Evolutionary conservation across 2,888 invertebrate species (phyloP), one percentile per base, ranked within the genome.

Genomic region (Theodoxus fluviatilis): DNA sequence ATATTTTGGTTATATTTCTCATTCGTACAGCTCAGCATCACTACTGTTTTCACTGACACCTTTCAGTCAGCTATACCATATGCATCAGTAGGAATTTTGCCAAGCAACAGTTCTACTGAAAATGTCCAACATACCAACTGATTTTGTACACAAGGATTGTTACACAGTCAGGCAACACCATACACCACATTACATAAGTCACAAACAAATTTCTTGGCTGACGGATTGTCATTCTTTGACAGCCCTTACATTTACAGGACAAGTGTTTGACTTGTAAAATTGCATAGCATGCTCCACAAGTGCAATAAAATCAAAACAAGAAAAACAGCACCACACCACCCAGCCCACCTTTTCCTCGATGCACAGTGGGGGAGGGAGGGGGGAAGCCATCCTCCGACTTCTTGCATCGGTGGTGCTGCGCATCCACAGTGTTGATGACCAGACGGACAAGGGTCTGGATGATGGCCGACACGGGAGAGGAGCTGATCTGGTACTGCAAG

Each of bases 321-420:
- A 37, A 7, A 18, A 52, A 52, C 6, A 28, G 12, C 4, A 52
- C 3, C 3, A 49, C 3, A 52, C 1, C 1, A 0, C 7, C 31
- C n/a, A n/a, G n/a, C 59, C 49, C 69, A 85, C 85, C 85, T 81
- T 85, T 83, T 71, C 82, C 83, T 55, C 85, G 78, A 49, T 81
- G 83, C 38, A 85, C 73, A 40, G 83, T 80, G 7, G 86, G 86
- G 69, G 82, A 85, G 4, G 84, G 80, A 31, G 83, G 82, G 12
- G 80, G 81, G 70, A 84, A 80, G 33, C 80, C 79, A 68, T 85
- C 85, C 7, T 81, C 82, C 35, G 94, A 92, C 77, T 93, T 91
- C 84, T 93, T 92, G 88, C 98, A 98, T 73, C 92, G 92, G 88
- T 98, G 98, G 85, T 94, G 93, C 86, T 96, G 95, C 6, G 93